phyloP scores from a whole-genome alignment of 2,113 vertebrate species.

The Vanacampus margaritifer region DNA sequence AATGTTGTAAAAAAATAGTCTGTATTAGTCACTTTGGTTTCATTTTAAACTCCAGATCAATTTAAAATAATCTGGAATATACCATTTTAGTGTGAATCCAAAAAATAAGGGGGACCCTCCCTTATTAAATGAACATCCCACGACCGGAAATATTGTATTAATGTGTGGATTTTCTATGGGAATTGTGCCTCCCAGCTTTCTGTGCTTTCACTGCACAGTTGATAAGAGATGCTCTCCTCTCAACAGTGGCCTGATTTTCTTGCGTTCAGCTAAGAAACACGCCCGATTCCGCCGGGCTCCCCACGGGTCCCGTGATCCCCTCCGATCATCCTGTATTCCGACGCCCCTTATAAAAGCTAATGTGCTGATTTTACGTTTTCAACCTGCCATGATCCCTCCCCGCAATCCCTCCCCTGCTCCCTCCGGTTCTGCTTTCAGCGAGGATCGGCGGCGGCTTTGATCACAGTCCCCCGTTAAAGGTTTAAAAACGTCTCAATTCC shows the following conservation, averaged over 20 bases:
- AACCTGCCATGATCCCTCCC: conserved; percentile 69
- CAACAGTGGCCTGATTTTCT: conserved; percentile 63
- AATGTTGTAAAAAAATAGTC: no score
- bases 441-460: conserved; percentile 71
- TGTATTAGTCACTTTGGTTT: no score
- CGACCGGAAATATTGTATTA: no score
- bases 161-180: no score
- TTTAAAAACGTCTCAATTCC: conserved; percentile 79
- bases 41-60: no score
- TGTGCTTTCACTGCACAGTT: conserved; percentile 21
- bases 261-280: conserved; percentile 49
- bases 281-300: conserved; percentile 56
- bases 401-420: conserved; percentile 70
- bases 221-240: conserved; percentile 51
- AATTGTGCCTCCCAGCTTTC: no score
- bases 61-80: no score
- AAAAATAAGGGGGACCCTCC: no score
- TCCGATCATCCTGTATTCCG: conserved; percentile 71
- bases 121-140: no score
- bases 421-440: conserved; percentile 63
- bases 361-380: conserved; percentile 76
- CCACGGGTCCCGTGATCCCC: conserved; percentile 59
- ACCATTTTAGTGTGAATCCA: no score
- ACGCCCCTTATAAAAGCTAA: conserved; percentile 72
- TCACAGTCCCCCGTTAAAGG: conserved; percentile 75